These are phyloP conservation scores for Illadopsis cleaveri DNA, from an alignment of 2,113 vertebrate genomes.

Conservation along the genomic window DNA sequence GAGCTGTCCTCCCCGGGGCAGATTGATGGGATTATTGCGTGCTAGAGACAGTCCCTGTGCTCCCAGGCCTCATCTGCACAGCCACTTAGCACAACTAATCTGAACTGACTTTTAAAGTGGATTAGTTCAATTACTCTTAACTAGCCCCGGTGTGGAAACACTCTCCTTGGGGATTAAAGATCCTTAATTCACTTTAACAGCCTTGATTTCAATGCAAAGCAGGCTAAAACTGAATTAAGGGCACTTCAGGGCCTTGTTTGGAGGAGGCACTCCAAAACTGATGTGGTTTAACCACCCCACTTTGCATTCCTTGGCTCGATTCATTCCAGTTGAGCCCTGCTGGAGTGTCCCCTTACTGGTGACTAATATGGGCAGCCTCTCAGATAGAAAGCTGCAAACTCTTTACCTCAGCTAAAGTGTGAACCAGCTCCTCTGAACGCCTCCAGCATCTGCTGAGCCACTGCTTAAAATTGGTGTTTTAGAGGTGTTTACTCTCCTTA, in stretches of 20 bases:
- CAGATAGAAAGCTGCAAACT: neutral
- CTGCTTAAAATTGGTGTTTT: neutral
- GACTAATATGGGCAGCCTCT: neutral
- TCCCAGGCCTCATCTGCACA: slow-evolving; percentile 35
- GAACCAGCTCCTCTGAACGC: neutral
- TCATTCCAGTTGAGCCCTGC: neutral
- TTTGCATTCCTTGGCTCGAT: slow-evolving; percentile 8
- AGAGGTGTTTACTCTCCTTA: neutral
- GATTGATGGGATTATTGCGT: slow-evolving; percentile 35
- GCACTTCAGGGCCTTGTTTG: neutral
- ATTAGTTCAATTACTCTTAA: slow-evolving; percentile 68
- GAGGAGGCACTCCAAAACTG: neutral
- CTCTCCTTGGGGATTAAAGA: slow-evolving; percentile 36
- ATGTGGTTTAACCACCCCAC: neutral
- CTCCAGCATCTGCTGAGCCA: neutral
- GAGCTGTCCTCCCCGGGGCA: slow-evolving; percentile 19
- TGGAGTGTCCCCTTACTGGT: slow-evolving; percentile 7
- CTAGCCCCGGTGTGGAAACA: neutral
- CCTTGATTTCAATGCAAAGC: slow-evolving; percentile 30
- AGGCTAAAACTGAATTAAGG: slow-evolving; percentile 41
- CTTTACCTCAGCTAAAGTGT: neutral
- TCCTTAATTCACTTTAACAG: slow-evolving; percentile 25
- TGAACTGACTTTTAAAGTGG: slow-evolving; percentile 61
- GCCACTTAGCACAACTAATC: slow-evolving; percentile 49
- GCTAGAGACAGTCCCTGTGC: slow-evolving; percentile 21